Percentiles rank a stretch among this genome's conserved stretches.
Conservation (phyloP, 2,888 invertebrate species). For the Coelopa pilipes region DNA sequence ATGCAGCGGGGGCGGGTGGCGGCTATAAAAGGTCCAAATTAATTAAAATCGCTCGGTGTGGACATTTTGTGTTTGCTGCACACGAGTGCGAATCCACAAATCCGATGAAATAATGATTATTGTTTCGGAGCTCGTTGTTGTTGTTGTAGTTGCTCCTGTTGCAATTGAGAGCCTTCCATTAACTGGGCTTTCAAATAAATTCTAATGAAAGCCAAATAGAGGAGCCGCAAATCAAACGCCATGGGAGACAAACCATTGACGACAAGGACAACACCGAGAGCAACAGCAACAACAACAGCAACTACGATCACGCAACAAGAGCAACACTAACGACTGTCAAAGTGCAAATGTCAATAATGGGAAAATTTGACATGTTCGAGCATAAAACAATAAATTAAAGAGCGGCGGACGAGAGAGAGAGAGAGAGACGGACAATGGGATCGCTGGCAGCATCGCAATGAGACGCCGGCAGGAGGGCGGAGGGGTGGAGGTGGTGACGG, state of each 20-base stretch:
- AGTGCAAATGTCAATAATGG: conserved; percentile 8
- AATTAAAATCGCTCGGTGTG: too few relatives aligned
- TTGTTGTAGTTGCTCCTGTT: too few relatives aligned
- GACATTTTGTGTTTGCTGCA: too few relatives aligned
- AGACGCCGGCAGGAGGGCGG: too few relatives aligned
- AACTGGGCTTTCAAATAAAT: conserved; percentile 7
- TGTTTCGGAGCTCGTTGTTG: too few relatives aligned
- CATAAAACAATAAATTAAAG: conserved; percentile 33
- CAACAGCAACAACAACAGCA: background rate
- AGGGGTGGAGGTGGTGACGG: background rate
- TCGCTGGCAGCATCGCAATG: too few relatives aligned
- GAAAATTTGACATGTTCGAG: conserved; percentile 27
- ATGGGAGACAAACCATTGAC: background rate
- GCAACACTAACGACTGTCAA: conserved; percentile 10
- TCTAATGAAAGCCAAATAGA: conserved; percentile 10
- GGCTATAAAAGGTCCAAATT: too few relatives aligned
- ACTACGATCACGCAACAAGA: too few relatives aligned
- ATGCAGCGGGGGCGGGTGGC: too few relatives aligned
- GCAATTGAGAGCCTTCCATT: background rate
- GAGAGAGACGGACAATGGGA: background rate
- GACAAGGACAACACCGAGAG: background rate
- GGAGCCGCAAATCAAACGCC: background rate
- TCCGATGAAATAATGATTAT: too few relatives aligned
- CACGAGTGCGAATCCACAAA: too few relatives aligned
- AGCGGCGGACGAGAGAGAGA: background rate